Evolutionary conservation across 2,797 vertebrate genomes (phyloP).

Genomic region (Chaetodon trifasciatus): DNA sequence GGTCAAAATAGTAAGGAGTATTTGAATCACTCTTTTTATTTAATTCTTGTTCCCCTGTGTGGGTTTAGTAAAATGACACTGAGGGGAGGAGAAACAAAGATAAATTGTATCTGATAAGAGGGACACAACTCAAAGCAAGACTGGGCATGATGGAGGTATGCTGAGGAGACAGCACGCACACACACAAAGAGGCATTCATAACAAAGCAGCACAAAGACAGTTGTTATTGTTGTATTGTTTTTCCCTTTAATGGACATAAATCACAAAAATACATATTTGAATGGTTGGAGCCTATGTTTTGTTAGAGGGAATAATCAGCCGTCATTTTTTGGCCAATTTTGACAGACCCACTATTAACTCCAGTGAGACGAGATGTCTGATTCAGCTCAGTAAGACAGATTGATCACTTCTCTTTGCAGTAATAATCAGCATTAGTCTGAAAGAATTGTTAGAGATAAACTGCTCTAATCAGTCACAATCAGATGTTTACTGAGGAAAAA

Average conservation of each 20-base stretch:
- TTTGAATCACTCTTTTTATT: neutral
- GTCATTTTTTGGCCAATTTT: too few species aligned
- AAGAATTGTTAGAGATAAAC: too few species aligned
- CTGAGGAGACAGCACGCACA: neutral
- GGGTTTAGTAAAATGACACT: neutral
- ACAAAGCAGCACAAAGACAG: neutral
- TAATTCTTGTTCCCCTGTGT: neutral
- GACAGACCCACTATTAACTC: neutral
- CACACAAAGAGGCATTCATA: neutral
- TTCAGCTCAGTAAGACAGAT: neutral
- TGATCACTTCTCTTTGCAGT: too few species aligned
- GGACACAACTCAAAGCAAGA: slow-evolving; percentile 38
- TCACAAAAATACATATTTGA: too few species aligned
- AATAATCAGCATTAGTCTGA: too few species aligned
- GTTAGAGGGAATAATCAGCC: too few species aligned
- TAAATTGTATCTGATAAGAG: slow-evolving; percentile 13
- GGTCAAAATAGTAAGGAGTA: neutral
- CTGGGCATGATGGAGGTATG: slow-evolving; percentile 45
- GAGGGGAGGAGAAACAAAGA: neutral
- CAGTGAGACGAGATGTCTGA: neutral
- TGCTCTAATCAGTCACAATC: too few species aligned
- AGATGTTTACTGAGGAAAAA: too few species aligned
- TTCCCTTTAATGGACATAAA: too few species aligned
- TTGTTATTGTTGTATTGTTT: too few species aligned
- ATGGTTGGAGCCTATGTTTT: too few species aligned